phyloP scores from a whole-genome alignment of 2,888 invertebrate genomes.

The Hypolimnas misippus region DNA sequence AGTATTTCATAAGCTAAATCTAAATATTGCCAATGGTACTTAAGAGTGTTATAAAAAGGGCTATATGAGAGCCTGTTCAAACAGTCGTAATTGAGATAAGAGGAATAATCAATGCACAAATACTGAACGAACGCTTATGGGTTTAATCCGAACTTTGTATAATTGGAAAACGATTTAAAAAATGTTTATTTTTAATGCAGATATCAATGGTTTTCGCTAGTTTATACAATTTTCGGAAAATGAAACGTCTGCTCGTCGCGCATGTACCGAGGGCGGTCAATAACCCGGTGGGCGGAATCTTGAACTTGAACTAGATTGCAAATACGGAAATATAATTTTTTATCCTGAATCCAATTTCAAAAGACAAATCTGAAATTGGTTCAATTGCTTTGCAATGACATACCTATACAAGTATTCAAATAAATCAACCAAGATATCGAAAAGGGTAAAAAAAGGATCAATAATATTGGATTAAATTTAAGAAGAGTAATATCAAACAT shows the following conservation, averaged over 20 bases:
- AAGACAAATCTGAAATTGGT: slow-evolving; percentile 11
- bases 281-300: slow-evolving; percentile 68
- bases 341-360: slow-evolving; percentile 2
- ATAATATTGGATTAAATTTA: neutral
- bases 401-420: neutral
- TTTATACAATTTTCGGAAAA: slow-evolving; percentile 44
- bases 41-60: slow-evolving; percentile 61
- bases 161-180: slow-evolving; percentile 17
- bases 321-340: slow-evolving; percentile 51
- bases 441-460: neutral
- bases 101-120: slow-evolving; percentile 62
- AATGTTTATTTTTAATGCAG: slow-evolving; percentile 18
- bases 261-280: slow-evolving; percentile 71
- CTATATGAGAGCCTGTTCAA: slow-evolving; percentile 63
- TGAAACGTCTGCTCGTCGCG: slow-evolving; percentile 53
- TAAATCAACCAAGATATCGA: neutral
- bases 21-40: slow-evolving; percentile 49
- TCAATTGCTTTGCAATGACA: slow-evolving; percentile 8
- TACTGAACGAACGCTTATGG: slow-evolving; percentile 45
- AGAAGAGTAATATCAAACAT: neutral
- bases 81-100: slow-evolving; percentile 62
- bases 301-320: slow-evolving; percentile 77
- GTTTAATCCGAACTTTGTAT: slow-evolving; percentile 19
- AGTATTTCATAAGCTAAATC: slow-evolving; percentile 51
- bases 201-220: slow-evolving; percentile 22